These are phyloP conservation scores for Tipula helvola DNA, from an alignment of 2,888 invertebrate species.

Conservation along the genomic window DNA sequence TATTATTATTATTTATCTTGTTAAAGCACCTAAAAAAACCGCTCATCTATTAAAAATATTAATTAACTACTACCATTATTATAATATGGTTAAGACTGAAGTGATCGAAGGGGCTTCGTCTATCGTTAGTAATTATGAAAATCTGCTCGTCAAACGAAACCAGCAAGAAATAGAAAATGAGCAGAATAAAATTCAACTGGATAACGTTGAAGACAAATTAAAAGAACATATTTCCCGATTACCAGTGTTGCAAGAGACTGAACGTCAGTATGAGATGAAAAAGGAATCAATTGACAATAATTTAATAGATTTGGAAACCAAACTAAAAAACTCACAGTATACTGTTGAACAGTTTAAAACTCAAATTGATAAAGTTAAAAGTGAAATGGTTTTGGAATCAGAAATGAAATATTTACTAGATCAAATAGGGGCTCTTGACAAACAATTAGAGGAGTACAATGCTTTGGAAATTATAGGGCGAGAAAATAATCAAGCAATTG, in stretches of 20 bases:
- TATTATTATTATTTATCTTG: neutral
- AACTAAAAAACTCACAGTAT: neutral
- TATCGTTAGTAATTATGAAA: constrained; percentile 19
- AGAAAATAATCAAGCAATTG: neutral
- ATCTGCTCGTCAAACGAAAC: constrained; percentile 15
- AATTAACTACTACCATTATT: constrained; percentile 28
- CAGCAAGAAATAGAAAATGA: neutral
- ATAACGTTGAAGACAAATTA: neutral
- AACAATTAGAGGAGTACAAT: neutral
- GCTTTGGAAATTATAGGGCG: neutral
- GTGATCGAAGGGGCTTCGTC: constrained; percentile 22
- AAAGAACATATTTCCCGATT: neutral
- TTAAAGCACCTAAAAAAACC: constrained; percentile 27
- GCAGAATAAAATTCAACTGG: neutral
- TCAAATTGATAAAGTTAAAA: neutral
- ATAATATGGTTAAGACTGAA: constrained; percentile 26
- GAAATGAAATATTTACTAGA: constrained; percentile 5
- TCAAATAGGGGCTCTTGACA: neutral
- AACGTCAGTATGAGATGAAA: neutral
- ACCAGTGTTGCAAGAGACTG: neutral
- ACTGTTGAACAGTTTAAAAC: neutral
- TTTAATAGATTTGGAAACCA: neutral
- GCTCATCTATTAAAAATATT: constrained; percentile 24
- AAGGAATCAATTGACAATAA: neutral
- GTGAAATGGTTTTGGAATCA: neutral